Base-by-base conservation (phyloP, 2,888 invertebrate species). In the Blomia tropicalis region DNA sequence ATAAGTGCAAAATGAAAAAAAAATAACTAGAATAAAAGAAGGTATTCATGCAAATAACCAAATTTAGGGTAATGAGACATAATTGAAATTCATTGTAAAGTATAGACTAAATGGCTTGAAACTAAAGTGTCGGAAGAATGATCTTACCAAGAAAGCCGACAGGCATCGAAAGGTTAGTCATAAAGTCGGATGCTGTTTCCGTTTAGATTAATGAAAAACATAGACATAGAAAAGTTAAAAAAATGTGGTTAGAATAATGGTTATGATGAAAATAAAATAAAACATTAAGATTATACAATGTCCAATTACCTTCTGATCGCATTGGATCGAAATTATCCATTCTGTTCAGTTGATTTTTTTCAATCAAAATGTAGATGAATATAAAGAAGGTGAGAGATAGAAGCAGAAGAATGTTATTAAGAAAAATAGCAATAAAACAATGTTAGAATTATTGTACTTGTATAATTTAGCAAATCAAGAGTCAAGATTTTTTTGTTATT, bases 151-250 rank as follows among this genome's bases (percentile, higher is more conserved):
- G 4, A 29, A 29, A 56, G 29, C 30, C 56, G 22, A 56, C 29
- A 2, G 56, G 56, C 56, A 56, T 56, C 14, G 56, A 32, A 11
- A 56, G 56, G 29, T 56, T 56, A 27, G 29, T 56, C 56, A 56
- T 56, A 25, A 22, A 56, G 14, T 56, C 56, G 29, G 56, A 56
- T 56, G 56, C 29, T 27, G 56, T 29, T 56, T 14, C n/a, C 14
- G 4, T 22, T 17, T 11, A 36, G 17, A 36, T 11, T 17, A 36
- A 17, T 36, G 36, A 11, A 11, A 36, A 36, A 36, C 7, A 17
- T 17, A 17, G 17, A 36, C 36, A 36, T 7, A n/a, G n/a, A n/a
- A n/a, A n/a, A n/a, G n/a, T n/a, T n/a, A n/a, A n/a, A n/a, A n/a
- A n/a, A n/a, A n/a, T n/a, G n/a, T n/a, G n/a, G n/a, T n/a, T n/a